A percentile compares a stretch with the other conserved stretches of the same genome.
Conservation (phyloP, 2,797 vertebrate species). For the Glossophaga mutica region DNA sequence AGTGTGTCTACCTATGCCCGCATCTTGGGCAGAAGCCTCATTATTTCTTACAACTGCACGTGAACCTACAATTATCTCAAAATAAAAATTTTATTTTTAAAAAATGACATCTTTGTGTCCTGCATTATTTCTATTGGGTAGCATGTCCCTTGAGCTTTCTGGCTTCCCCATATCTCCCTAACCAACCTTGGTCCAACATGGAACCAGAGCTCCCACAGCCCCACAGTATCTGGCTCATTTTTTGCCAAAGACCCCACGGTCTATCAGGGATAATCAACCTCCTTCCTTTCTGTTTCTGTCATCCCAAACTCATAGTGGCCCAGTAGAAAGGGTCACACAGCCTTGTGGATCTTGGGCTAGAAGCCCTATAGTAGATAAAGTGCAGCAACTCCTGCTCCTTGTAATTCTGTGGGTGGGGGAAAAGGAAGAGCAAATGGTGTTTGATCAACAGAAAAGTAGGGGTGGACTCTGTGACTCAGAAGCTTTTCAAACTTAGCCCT, state of each 20-base stretch:
- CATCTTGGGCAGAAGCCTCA: not conserved
- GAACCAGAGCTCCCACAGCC: not conserved
- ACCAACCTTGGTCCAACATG: not conserved
- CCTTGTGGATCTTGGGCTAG: constrained; percentile 92
- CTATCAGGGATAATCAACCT: constrained; percentile 82
- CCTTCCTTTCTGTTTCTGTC: constrained; percentile 88
- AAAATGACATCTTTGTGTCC: not conserved
- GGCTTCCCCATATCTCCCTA: not conserved
- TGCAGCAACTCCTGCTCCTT: constrained; percentile 93
- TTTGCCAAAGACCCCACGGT: not conserved
- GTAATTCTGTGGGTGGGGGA: constrained; percentile 82
- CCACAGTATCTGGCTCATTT: not conserved
- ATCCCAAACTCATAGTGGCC: constrained; percentile 97
- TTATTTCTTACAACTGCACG: not conserved
- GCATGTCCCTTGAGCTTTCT: accelerated
- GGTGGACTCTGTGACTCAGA: not conserved
- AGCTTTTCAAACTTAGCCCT: not conserved
- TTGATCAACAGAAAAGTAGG: not conserved
- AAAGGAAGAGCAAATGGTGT: not conserved
- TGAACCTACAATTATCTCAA: not conserved
- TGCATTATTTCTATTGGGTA: not conserved
- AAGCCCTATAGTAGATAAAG: constrained; percentile 96
- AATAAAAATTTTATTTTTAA: not conserved
- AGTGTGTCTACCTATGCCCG: too few relatives aligned
- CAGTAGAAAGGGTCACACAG: constrained; percentile 97